These are phyloP conservation scores for Pseudolaguvia tuberculata DNA, from an alignment of 2,113 vertebrate species.

Conservation along the genomic window DNA sequence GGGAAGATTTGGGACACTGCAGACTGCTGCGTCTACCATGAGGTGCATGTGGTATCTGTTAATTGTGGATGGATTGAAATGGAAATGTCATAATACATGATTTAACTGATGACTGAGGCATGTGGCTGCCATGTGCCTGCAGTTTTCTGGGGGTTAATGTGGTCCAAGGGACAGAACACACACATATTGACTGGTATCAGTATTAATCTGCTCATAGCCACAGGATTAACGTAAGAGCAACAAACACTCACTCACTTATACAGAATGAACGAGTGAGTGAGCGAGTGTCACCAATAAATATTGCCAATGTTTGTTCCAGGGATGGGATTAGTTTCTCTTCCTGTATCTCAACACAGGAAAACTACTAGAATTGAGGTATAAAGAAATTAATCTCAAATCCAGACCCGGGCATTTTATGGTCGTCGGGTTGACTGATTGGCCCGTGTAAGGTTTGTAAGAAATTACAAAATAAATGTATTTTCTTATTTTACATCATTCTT, in stretches of 20 bases:
- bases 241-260: neutral
- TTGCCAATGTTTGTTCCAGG: too few species aligned
- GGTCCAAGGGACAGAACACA: neutral
- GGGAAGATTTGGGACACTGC: neutral
- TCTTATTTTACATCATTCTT: too few species aligned
- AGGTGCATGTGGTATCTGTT: neutral
- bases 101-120: neutral
- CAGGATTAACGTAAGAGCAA: neutral
- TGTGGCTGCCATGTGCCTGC: neutral
- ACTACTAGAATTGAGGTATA: too few species aligned
- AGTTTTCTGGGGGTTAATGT: neutral
- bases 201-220: neutral
- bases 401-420: too few species aligned
- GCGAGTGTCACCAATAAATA: too few species aligned
- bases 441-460: too few species aligned
- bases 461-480: too few species aligned
- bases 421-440: too few species aligned
- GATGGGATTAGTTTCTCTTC: too few species aligned
- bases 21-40: neutral
- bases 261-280: too few species aligned
- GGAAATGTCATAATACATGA: neutral
- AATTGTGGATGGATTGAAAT: neutral
- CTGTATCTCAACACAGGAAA: too few species aligned
- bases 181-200: constrained; percentile 1
- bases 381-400: too few species aligned